These are phyloP conservation scores for Etheostoma cragini DNA, from an alignment of 2,113 vertebrate genomes.

Conservation along the genomic window DNA sequence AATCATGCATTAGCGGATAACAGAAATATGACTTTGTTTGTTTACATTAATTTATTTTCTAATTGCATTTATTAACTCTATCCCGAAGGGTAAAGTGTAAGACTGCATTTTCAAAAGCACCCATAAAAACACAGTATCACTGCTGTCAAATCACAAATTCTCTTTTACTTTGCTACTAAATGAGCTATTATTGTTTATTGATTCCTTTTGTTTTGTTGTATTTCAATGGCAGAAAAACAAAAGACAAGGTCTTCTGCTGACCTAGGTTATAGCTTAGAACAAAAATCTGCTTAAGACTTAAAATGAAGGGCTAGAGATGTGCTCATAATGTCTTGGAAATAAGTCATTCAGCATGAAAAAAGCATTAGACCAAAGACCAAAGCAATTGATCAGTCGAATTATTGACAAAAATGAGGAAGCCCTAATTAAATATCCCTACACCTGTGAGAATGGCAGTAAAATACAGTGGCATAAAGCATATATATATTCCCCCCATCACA, in stretches of 20 bases:
- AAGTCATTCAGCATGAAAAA: too few relatives aligned
- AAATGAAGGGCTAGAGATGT: too few relatives aligned
- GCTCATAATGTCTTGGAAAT: too few relatives aligned
- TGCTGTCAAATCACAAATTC: background rate
- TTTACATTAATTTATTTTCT: conserved; percentile 67
- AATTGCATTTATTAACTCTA: conserved; percentile 56
- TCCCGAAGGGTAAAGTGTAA: conserved; percentile 48
- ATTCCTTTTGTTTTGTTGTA: background rate
- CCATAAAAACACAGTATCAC: background rate
- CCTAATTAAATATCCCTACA: background rate
- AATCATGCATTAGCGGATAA: conserved; percentile 68
- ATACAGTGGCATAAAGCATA: background rate
- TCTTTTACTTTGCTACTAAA: background rate
- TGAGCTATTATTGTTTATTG: background rate
- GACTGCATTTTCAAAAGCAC: conserved; percentile 27
- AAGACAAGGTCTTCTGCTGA: background rate
- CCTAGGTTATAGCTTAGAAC: background rate
- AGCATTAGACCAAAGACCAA: too few relatives aligned
- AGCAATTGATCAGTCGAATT: too few relatives aligned
- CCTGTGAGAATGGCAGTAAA: background rate
- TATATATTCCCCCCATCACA: background rate
- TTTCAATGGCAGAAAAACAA: background rate
- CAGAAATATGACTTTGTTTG: conserved; percentile 59
- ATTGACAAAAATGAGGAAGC: too few relatives aligned
- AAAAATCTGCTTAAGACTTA: background rate